Evolutionary conservation across 2,888 invertebrate genomes (phyloP), one percentile per base, ranked within the genome.

Genomic region (Drosophila atroscutellata): DNA sequence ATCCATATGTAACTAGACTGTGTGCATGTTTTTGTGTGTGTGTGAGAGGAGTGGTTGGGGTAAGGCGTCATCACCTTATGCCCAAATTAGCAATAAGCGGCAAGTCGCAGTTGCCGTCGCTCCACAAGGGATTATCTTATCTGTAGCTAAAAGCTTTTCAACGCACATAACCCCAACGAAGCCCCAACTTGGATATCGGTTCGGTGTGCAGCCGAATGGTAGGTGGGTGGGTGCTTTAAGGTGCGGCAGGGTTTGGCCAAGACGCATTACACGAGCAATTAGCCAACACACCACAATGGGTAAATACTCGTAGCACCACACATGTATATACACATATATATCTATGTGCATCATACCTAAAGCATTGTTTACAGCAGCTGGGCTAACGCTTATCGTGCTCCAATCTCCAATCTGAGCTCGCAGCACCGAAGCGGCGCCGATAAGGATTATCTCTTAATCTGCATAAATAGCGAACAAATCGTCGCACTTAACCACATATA

Each of bases 361-460:
- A 39, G 24, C 60, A 76, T 54, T 71, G 54, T 75, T 76, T 57
- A 32, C 61, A 60, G 24, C 49, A 13, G 49, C 42, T 56, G 26
- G n/a, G 26, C 28, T n/a, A 52, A 30, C 2, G 52, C 61, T 74
- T 51, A 63, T 70, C 57, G 60, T 45, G 70, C 61, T 54, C 54
- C 51, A 60, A 62, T 70, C 72, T 65, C 72, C 50, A 59, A 62
- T 71, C 72, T 65, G 71, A 63, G 72, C 74, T 66, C 80, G 80
- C 55, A 63, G 71, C 82, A 68, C 69, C 71, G 24, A 58, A 58
- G 54, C 55, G 66, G 58, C 78, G 52, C 72, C 84, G 90, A 90
- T 90, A 91, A 91, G 84, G 91, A 91, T 91, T 90, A 90, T 91
- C 90, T 91, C 86, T 81, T 90, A 91, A 90, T 90, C 91, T 90